Base-by-base conservation (phyloP, 1,140 invertebrate species). In the Atta cephalotes region DNA sequence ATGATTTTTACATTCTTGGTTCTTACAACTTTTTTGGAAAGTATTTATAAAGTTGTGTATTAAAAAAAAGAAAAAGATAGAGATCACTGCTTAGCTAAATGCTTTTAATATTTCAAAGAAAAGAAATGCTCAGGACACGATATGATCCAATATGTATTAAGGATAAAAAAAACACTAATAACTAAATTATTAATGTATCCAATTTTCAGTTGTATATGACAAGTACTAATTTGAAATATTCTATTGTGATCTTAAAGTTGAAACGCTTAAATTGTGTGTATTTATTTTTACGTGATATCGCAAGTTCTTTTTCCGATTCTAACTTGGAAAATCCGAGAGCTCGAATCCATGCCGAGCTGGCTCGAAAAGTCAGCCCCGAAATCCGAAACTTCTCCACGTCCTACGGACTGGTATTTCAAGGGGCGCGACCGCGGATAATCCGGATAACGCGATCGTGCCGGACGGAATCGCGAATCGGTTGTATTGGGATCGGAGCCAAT, bases 401-500 rank as follows among this genome's bases (percentile, higher is more conserved):
- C 63, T 63, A 72, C 84, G 70, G 66, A 84, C 81, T 88, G 80
- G 39, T 74, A 90, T 85, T 88, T 87, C 63, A 86, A 88, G 82
- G 62, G 86, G 81, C 84, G 79, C 89, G 70, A 85, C 71, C 81
- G 65, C 84, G 89, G 80, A 92, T 89, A 91, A 92, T 92, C 87
- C 91, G 86, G 89, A 92, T 92, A 92, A 92, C 87, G 82, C 86
- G 88, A 90, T 86, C 80, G 86, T 80, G 87, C 65, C 63, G 70
- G 65, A 58, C 58, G 70, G 89, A 89, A 87, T 90, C 81, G 86
- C 25, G 49, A 68, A 89, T 91, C 89, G 88, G 89, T 91, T 90
- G 90, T 91, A 91, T 92, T 91, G 91, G 91, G 89, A 78, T 71
- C 71, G 56, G 56, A 87, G 90, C 90, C 91, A 90, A 90, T 90